Evolutionary conservation across 2,888 invertebrate genomes (phyloP), one percentile per base, ranked within the genome.

Genomic region (Stegana nigrithorax): DNA sequence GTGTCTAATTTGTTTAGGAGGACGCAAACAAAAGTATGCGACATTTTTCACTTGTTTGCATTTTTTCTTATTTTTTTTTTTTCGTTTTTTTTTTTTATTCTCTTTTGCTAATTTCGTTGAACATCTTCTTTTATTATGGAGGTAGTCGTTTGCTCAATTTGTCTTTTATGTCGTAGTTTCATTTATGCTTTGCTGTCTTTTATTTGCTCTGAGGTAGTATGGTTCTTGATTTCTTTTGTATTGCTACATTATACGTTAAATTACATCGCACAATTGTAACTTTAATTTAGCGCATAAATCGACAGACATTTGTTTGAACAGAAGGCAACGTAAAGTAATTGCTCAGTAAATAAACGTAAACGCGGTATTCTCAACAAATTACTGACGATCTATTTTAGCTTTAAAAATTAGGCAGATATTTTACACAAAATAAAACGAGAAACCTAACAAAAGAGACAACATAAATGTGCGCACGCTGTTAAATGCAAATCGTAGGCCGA

Each of bases 141-240:
- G 75, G 75, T 78, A 76, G 78, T 79, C 66, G 66, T 73, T 68
- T 74, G 62, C 60, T 63, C 57, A n/a, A 23, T 47, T 17, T 47
- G 25, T 17, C 12, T 47, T 44, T 67, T 58, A 47, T 67, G 60
- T 64, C 68, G 63, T 59, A 32, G n/a, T 57, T 50, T 59, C 17
- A 27, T 39, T 59, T 50, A 47, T 59, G 21, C 32, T 63, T 27
- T 21, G 44, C 58, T 55, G 21, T 53, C 36, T 66, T 47, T 59
- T 39, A 45, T 19, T 51, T 53, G 59, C 68, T 64, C 60, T 71
- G 75, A 75, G 75, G 75, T 75, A 75, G 80, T 65, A 69, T 68
- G 80, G 67, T 71, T 71, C n/a, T 62, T 59, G 45, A 59, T 32
- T 14, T 47, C 1, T 19, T 51, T 60, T 14, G 17, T 25, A 14